Base-by-base conservation (phyloP, 2,888 invertebrate genomes). In the Netelia fuscicornis region DNA sequence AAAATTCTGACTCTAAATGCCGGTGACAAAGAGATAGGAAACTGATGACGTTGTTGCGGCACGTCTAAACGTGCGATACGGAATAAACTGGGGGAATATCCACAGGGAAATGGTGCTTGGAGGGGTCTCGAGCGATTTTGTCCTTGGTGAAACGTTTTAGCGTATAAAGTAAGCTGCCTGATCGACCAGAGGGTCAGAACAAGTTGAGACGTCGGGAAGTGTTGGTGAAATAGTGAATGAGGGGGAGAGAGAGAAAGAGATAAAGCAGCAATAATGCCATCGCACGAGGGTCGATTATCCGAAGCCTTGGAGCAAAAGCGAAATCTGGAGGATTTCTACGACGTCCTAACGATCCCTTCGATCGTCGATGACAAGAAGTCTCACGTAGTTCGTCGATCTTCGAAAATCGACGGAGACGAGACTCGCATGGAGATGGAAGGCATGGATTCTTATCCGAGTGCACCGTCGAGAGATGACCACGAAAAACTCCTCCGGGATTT, bases 401-500 rank as follows among this genome's bases (percentile, higher is more conserved):
- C 48, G 13, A 48, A 48, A 48, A 58, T 58, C 17, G 10, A 10
- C 20, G 10, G 10, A 13, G 67, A 71, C 11, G 58, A 77, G 71
- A 3, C n/a, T n/a, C 48, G 37, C 11, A 20, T 13, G 25, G 71
- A 58, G 23, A 52, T 20, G 11, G 52, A 60, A n/a, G 60, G 56
- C 6, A 13, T 37, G 56, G 52, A 42, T 30, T 76, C 72, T 13
- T 84, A 86, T 60, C 54, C 75, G 20, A 96, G 96, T 91, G 94
- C 96, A 80, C 96, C 97, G 1, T 95, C 95, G 54, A 94, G 95
- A 88, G 94, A 95, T 20, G 94, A 95, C 60, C 97, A 97, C 92
- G 97, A 97, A 92, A 95, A 95, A 67, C 97, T 98, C 91, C 94
- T 98, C 60, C 94, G 96, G 72, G 95, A 96, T 85, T 96, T 96